Conservation (phyloP, 2,797 vertebrate species). For the Delichon dasypus region DNA sequence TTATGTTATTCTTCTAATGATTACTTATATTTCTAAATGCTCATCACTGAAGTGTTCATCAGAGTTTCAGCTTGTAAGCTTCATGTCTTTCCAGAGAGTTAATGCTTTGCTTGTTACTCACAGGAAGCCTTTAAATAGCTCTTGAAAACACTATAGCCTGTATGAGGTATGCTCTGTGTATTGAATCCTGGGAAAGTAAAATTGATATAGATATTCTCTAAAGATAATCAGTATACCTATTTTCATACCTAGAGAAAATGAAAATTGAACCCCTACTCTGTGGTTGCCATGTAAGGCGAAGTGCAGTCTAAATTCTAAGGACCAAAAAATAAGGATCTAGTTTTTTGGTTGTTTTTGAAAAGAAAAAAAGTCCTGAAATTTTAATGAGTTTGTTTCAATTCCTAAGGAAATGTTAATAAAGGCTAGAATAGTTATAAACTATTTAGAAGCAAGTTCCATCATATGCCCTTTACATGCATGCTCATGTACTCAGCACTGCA, state of each 20-base stretch:
- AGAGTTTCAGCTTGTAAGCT: neutral
- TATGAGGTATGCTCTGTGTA: neutral
- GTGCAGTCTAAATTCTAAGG: neutral
- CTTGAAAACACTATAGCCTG: neutral
- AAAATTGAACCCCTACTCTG: neutral
- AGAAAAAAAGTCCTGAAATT: neutral
- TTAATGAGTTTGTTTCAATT: neutral
- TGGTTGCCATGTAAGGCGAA: neutral
- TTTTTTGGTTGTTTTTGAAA: neutral
- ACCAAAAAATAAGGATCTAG: neutral
- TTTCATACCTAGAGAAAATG: neutral
- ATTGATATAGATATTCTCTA: neutral
- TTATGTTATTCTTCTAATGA: neutral
- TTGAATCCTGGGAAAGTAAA: neutral
- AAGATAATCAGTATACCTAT: neutral
- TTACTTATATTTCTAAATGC: neutral
- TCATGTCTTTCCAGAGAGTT: neutral
- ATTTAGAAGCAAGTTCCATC: neutral
- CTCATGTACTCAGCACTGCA: neutral
- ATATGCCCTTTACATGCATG: neutral
- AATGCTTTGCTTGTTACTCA: neutral
- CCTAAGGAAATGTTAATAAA: neutral
- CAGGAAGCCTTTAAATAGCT: neutral
- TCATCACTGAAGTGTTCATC: neutral
- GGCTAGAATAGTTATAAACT: neutral